Evolutionary conservation across 2,113 vertebrate species (phyloP).

Genomic region (Callocephalon fimbriatum): DNA sequence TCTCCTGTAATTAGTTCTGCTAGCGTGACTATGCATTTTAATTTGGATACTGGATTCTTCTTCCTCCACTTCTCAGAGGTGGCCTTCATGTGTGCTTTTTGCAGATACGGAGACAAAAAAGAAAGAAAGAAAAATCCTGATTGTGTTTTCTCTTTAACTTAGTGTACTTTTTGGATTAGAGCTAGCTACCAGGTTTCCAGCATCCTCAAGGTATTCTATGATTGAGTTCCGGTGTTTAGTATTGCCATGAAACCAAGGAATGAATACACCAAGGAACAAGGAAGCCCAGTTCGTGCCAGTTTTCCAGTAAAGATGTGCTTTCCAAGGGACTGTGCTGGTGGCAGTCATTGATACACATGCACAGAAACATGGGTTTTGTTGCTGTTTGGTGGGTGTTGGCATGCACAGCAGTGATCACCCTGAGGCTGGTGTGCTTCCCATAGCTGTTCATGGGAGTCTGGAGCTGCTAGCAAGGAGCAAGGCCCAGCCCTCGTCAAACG

Average conservation of each 20-base stretch:
- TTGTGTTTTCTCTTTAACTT: background rate
- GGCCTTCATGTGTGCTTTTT: background rate
- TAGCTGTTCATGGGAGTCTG: background rate
- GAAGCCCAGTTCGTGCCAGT: accelerated
- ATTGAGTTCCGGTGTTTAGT: background rate
- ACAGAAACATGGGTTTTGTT: accelerated
- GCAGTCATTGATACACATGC: accelerated
- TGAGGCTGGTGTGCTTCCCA: background rate
- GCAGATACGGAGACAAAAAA: background rate
- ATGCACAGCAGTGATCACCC: accelerated
- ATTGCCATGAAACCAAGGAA: background rate
- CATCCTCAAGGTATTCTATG: background rate
- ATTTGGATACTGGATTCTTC: background rate
- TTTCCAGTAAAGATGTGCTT: background rate
- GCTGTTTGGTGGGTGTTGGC: accelerated
- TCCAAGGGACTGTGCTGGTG: background rate
- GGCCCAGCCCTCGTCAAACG: background rate
- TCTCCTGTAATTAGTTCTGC: background rate
- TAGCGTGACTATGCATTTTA: background rate
- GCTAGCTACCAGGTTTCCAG: background rate
- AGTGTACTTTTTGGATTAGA: background rate
- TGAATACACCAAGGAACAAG: background rate
- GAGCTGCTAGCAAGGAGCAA: background rate
- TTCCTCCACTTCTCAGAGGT: background rate
- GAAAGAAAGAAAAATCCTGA: background rate